Evolutionary conservation across 2,797 vertebrate species (phyloP).

Genomic region (Amblyopsis hoosieri): DNA sequence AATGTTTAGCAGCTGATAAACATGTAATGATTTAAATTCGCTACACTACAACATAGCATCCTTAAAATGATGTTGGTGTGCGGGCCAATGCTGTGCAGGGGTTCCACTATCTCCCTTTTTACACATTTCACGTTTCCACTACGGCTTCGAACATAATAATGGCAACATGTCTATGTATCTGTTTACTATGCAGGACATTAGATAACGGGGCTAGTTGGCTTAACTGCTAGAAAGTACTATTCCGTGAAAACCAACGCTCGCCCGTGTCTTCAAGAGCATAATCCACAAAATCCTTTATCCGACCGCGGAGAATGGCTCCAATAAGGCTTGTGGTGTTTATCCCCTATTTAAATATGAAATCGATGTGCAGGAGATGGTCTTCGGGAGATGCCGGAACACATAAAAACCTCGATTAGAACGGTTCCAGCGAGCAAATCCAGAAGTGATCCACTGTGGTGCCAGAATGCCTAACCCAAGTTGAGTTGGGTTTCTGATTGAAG

Average conservation of each 20-base stretch:
- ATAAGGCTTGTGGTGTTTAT: slow-evolving; percentile 31
- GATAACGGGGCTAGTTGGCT: slow-evolving; percentile 42
- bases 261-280: slow-evolving; percentile 70
- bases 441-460: slow-evolving; percentile 38
- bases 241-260: slow-evolving; percentile 61
- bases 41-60: slow-evolving; percentile 28
- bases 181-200: not conserved
- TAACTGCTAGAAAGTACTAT: slow-evolving; percentile 45
- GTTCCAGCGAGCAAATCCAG: slow-evolving; percentile 57
- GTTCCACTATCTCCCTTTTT: slow-evolving; percentile 31
- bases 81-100: slow-evolving; percentile 21
- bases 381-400: slow-evolving; percentile 27
- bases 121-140: slow-evolving; percentile 28
- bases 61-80: slow-evolving; percentile 27
- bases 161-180: slow-evolving; percentile 29
- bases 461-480: slow-evolving; percentile 41
- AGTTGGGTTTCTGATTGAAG: slow-evolving; percentile 33
- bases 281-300: slow-evolving; percentile 83
- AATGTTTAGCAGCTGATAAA: slow-evolving; percentile 17
- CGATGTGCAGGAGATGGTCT: slow-evolving; percentile 51
- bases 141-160: slow-evolving; percentile 17
- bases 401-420: slow-evolving; percentile 30
- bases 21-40: not conserved
- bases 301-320: slow-evolving; percentile 55
- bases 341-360: slow-evolving; percentile 47